Base-by-base conservation (phyloP, 2,113 vertebrate genomes). In the Microtus montanus region DNA sequence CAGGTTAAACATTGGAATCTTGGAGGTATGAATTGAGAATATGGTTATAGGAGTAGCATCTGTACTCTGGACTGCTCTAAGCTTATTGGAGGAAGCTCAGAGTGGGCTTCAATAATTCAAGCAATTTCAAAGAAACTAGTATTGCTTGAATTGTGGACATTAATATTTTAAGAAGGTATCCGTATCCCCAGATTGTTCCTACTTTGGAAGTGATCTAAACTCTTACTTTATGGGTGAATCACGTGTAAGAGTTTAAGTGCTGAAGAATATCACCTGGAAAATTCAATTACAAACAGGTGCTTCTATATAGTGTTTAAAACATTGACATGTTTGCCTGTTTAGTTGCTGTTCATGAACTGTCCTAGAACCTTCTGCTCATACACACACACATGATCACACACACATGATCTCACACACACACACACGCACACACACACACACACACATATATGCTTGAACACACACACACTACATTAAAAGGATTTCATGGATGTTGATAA, bases 51-150 rank as follows among this genome's bases (percentile, higher is more conserved):
- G 3, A 64, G 78, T 24, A 73, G 38, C 71, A 73, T 78, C 44
- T 41, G 8, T 63, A 47, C 70, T 24, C 20, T 90, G 92, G 1
- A 49, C 70, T 84, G 30, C 38, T 90, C 41, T n/a, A 14, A 68
- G 22, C 63, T 44, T 70, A 7, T 74, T 44, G 8, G 3, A 19
- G 41, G 15, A 30, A 54, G 5, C 7, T 1, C 1, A 1, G 1
- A 13, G 3, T 2, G 2, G 47, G n/a, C 11, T 2, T 92, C 91
- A 47, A 24, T 52, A 80, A 74, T 70, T 88, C 74, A 87, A 73
- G 28, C 0, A 52, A 82, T 22, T 90, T 96, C 28, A 58, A 92
- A 14, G 30, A 73, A 90, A 79, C 49, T 87, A 35, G 71, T 87
- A 68, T 54, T 20, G 79, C 28, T 95, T 84, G 58, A 91, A 58